phyloP scores from a whole-genome alignment of 2,888 invertebrate species.

The Blastobasis lacticolella region DNA sequence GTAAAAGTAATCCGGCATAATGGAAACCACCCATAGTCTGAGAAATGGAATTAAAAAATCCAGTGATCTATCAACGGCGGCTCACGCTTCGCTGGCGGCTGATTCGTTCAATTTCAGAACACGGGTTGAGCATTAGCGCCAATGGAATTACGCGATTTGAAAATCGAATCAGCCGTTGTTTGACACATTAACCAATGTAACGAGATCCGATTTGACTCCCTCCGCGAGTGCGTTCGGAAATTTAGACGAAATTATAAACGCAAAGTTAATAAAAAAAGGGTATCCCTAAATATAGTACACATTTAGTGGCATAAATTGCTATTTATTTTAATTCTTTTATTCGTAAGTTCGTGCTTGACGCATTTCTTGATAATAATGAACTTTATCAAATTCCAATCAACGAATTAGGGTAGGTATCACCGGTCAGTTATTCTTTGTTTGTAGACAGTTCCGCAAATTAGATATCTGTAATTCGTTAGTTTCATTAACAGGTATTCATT shows the following conservation, averaged over 20 bases:
- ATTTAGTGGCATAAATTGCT: background rate
- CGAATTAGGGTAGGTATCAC: too few species aligned
- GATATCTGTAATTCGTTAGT: too few species aligned
- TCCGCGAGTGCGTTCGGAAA: background rate
- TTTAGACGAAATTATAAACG: too few species aligned
- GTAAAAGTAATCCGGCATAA: conserved; percentile 28
- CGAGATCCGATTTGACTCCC: conserved; percentile 9
- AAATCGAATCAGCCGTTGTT: conserved; percentile 60
- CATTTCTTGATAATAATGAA: background rate
- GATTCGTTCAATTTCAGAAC: conserved; percentile 58
- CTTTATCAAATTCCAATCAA: too few species aligned
- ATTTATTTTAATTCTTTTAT: background rate
- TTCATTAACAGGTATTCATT: too few species aligned
- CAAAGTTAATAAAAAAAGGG: too few species aligned
- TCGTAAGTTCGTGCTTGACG: background rate
- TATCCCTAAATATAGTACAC: background rate
- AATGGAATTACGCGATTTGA: conserved; percentile 59
- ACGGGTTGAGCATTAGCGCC: conserved; percentile 59
- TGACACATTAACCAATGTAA: conserved; percentile 24
- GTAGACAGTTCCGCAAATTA: too few species aligned
- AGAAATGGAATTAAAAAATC: conserved; percentile 36
- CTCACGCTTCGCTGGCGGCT: conserved; percentile 38
- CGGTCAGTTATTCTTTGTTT: too few species aligned
- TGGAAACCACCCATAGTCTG: conserved; percentile 36
- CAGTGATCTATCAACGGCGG: conserved; percentile 26